Base-by-base conservation (phyloP, 2,797 vertebrate species). In the Tamandua tetradactyla region DNA sequence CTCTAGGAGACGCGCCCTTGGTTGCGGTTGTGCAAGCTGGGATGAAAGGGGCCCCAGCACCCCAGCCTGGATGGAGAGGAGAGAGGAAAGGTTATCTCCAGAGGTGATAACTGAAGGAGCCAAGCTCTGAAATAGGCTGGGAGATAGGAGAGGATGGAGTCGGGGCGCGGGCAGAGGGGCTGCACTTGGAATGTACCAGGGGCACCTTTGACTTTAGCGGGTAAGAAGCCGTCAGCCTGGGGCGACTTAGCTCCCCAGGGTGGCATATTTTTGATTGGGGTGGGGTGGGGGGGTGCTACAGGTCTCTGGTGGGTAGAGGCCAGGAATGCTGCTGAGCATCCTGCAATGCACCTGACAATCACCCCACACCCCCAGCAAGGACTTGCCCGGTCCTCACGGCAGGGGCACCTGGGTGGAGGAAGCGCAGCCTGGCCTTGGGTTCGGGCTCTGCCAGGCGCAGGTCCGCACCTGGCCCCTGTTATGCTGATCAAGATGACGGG, bases 1-100 rank as follows among this genome's bases (percentile, higher is more conserved):
- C 32, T 52, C 52, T n/a, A 75, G n/a, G 2, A 66, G 83, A 72
- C 23, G n/a, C 3, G 2, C 1, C 7, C 15, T 23, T 42, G 35
- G 82, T n/a, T 2, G 1, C 18, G 25, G 32, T 40, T 64, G 32
- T 5, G 71, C 68, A 78, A 57, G 18, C 42, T 57, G 42, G 55
- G n/a, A 32, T 35, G 18, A 42, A n/a, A 22, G 23, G 8, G 32
- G 11, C 30, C 8, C 18, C 2, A 1, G 52, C 13, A 1, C 2
- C 27, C 42, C 49, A n/a, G 47, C 30, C 6, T 37, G 42, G 37
- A 47, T 59, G 42, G 30, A 62, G 68, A n/a, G 47, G 49, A 57
- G 37, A 27, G 62, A 55, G n/a, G n/a, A 83, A 68, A 74, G 14
- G 40, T n/a, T 66, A 84, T 57, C 75, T 49, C 30, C 37, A 66